Evolutionary conservation across 2,888 invertebrate species (phyloP).

Genomic region (Chironomus tentans): DNA sequence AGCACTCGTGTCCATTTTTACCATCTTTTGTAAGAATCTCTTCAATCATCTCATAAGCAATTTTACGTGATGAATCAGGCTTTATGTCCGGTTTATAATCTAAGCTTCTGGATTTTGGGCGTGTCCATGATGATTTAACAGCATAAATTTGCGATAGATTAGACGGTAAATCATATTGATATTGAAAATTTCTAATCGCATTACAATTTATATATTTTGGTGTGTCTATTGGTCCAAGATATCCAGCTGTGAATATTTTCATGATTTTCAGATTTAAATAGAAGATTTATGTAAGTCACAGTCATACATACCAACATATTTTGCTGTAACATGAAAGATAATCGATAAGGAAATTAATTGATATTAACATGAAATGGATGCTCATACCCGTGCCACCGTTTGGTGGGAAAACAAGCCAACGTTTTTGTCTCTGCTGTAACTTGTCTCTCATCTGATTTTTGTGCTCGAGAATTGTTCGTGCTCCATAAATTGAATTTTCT

Average conservation of each 20-base stretch:
- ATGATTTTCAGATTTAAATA: background rate
- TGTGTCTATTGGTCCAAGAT: constrained; percentile 4
- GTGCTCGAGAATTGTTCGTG: background rate
- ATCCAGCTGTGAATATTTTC: background rate
- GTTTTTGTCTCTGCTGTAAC: background rate
- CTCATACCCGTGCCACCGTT: constrained; percentile 16
- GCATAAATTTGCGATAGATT: background rate
- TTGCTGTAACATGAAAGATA: background rate
- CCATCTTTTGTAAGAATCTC: constrained; percentile 32
- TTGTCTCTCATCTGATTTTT: background rate
- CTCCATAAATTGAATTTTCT: background rate
- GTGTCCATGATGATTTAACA: background rate
- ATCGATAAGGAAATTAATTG: background rate
- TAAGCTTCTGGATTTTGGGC: background rate
- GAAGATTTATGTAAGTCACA: too few relatives aligned
- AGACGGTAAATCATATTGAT: background rate
- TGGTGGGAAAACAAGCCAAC: background rate
- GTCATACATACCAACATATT: background rate
- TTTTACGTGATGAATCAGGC: constrained; percentile 35
- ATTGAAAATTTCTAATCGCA: constrained; percentile 18
- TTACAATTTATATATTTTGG: constrained; percentile 8
- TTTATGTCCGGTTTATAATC: background rate
- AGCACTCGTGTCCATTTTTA: constrained; percentile 34
- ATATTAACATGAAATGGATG: background rate
- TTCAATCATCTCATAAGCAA: constrained; percentile 36